These are phyloP conservation scores for Papilio elwesi DNA, from an alignment of 2,888 invertebrate genomes.

Conservation along the genomic window DNA sequence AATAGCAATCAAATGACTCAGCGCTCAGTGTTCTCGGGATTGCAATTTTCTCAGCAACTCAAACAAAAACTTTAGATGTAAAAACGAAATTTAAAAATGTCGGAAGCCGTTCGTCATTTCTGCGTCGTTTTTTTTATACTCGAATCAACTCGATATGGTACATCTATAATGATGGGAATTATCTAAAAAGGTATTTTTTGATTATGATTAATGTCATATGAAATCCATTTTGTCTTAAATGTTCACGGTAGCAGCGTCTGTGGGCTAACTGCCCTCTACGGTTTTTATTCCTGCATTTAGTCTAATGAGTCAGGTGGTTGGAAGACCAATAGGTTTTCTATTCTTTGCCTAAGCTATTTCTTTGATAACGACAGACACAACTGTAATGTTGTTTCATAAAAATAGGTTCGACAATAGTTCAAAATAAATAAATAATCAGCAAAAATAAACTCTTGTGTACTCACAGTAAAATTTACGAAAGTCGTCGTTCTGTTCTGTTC, in stretches of 20 bases:
- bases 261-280: background rate
- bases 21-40: conserved; percentile 35
- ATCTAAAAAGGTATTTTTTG: conserved; percentile 18
- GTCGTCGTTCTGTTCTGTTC: too few species aligned
- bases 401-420: too few species aligned
- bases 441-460: too few species aligned
- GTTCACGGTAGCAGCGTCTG: conserved; percentile 3
- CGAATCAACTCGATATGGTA: conserved; percentile 23
- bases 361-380: too few species aligned
- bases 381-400: too few species aligned
- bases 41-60: conserved; percentile 35
- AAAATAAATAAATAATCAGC: too few species aligned
- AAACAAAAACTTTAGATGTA: conserved; percentile 35
- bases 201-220: conserved; percentile 23
- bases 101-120: conserved; percentile 36
- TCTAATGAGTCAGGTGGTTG: too few species aligned
- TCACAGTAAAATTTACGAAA: too few species aligned
- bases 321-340: too few species aligned
- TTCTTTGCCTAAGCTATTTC: too few species aligned
- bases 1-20: conserved; percentile 40
- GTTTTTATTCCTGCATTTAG: too few species aligned
- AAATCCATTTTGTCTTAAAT: conserved; percentile 8
- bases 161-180: conserved; percentile 24
- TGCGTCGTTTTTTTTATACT: conserved; percentile 5
- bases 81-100: conserved; percentile 30